These are phyloP conservation scores for Ophion ellenae DNA, from an alignment of 2,888 invertebrate genomes.

Conservation along the genomic window DNA sequence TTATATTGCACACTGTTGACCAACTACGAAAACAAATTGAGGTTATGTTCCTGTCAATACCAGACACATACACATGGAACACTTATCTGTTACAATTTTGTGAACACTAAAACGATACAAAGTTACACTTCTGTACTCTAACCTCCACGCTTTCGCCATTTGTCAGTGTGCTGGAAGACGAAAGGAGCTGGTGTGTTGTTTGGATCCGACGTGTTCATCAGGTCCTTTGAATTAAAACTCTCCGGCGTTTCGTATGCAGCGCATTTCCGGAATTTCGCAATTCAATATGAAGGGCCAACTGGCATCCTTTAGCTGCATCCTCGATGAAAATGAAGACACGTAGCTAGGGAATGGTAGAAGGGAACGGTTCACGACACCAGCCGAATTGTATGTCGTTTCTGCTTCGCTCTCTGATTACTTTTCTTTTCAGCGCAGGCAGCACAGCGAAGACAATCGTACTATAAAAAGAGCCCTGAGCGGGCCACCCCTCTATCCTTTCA, in stretches of 20 bases:
- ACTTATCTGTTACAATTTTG: too few relatives aligned
- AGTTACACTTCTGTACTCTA: neutral
- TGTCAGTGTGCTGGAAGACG: neutral
- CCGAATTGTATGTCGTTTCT: constrained; percentile 18
- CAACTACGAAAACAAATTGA: too few relatives aligned
- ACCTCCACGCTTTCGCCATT: neutral
- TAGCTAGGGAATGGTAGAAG: neutral
- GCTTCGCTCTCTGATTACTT: constrained; percentile 25
- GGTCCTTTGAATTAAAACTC: neutral
- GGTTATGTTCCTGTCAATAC: too few relatives aligned
- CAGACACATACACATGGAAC: too few relatives aligned
- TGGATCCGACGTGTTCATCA: neutral
- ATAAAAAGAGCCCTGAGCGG: constrained; percentile 1
- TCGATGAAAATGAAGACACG: constrained; percentile 10
- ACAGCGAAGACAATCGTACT: constrained; percentile 4
- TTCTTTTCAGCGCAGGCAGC: neutral
- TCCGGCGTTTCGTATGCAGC: neutral
- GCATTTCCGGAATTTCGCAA: constrained; percentile 11
- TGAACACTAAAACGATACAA: too few relatives aligned
- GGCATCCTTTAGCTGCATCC: neutral
- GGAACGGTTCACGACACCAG: constrained; percentile 6
- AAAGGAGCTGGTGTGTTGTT: neutral
- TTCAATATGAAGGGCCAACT: constrained; percentile 15
- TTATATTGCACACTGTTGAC: too few relatives aligned
- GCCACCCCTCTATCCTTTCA: constrained; percentile 3